A percentile compares a stretch with the other conserved stretches of the same genome.
These are phyloP conservation scores for Drosophila rufa DNA, from an alignment of 1,140 invertebrate genomes.

Conservation along the genomic window DNA sequence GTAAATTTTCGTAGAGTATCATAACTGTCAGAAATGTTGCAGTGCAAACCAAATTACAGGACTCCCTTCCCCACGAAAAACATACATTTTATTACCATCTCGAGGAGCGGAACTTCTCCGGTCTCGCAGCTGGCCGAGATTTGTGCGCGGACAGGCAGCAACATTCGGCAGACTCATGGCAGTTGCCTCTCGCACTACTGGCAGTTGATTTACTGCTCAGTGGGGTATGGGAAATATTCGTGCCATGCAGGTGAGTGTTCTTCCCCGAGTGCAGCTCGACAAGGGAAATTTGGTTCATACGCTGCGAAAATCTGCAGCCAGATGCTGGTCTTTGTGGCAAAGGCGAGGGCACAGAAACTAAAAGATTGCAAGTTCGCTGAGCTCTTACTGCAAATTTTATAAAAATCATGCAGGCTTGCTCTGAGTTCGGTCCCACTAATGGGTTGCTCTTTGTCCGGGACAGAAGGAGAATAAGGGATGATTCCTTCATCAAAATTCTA, in stretches of 20 bases:
- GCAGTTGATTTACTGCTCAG: conserved; percentile 61
- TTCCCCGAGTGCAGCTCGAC: conserved; percentile 24
- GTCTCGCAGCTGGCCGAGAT: conserved; percentile 18
- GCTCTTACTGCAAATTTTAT: conserved; percentile 48
- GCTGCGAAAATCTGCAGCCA: conserved; percentile 41
- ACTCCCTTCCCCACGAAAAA: background rate
- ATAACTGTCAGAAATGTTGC: conserved; percentile 27
- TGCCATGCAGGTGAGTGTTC: conserved; percentile 19
- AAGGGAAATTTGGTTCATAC: conserved; percentile 60
- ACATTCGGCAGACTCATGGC: conserved; percentile 46
- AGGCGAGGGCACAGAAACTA: background rate
- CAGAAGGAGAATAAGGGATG: conserved; percentile 10
- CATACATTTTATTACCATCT: conserved; percentile 45
- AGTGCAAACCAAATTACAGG: conserved; percentile 2
- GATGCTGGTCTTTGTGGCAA: conserved; percentile 41
- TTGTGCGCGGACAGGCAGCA: conserved; percentile 40
- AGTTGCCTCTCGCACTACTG: conserved; percentile 41
- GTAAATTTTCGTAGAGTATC: conserved; percentile 29
- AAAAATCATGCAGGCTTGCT: conserved; percentile 58
- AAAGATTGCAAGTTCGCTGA: conserved; percentile 9
- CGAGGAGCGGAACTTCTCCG: conserved; percentile 22
- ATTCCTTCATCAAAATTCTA: conserved; percentile 47
- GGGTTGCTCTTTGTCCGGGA: conserved; percentile 40
- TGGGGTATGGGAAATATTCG: conserved; percentile 2
- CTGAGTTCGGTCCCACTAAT: conserved; percentile 27